Conservation (phyloP, 1,140 invertebrate genomes). For the Zaprionus vittiger region DNA sequence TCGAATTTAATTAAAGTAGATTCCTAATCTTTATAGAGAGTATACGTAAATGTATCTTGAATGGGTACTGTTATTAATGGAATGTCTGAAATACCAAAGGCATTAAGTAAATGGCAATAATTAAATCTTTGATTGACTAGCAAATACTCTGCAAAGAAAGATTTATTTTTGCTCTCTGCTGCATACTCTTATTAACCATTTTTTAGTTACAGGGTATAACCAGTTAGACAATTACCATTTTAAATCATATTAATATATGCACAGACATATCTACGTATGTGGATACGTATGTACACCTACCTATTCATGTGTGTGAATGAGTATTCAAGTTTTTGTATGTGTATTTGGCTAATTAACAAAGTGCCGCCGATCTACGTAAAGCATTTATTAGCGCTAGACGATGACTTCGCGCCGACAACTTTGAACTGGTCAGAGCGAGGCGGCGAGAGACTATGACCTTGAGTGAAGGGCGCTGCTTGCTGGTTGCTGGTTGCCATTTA, state of each 20-base stretch:
- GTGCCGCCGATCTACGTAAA: constrained; percentile 48
- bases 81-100: constrained; percentile 16
- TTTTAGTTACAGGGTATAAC: constrained; percentile 18
- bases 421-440: constrained; percentile 55
- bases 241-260: constrained; percentile 35
- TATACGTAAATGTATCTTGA: background rate
- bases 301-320: background rate
- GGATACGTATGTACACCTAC: constrained; percentile 8
- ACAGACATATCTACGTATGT: constrained; percentile 16
- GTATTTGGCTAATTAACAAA: constrained; percentile 67
- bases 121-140: background rate
- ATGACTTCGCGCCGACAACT: constrained; percentile 54
- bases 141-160: background rate
- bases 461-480: constrained; percentile 67
- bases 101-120: background rate
- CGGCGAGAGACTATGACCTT: constrained; percentile 63
- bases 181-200: background rate
- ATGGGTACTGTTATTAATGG: background rate
- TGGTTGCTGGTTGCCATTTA: constrained; percentile 63
- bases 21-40: background rate
- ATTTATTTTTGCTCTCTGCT: background rate
- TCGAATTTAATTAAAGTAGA: background rate
- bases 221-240: constrained; percentile 36
- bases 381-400: constrained; percentile 65
- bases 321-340: constrained; percentile 9